Base-by-base conservation (phyloP, 92 coral and sea anemone species). In the Palythoa heliodiscus region DNA sequence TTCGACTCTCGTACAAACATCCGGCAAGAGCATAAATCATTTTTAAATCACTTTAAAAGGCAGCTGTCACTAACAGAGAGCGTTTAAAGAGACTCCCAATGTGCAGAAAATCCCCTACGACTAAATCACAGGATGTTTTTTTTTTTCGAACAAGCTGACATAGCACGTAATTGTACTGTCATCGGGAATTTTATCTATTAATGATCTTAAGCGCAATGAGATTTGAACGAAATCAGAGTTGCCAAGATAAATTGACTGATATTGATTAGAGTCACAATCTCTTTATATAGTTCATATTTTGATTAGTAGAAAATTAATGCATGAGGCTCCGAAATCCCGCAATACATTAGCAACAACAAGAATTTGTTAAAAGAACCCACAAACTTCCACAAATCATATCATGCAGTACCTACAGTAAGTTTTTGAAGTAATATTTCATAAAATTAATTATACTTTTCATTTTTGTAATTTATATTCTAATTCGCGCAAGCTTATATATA, bases 401-500 rank as follows among this genome's bases (percentile, higher is more conserved):
- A 80, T 47, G 7, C 3, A 66, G 74, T 14, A 12, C 15, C 12
- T 47, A n/a, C 29, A 80, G 60, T 47, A 35, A 16, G 53, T 66
- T 80, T 43, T 43, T 60, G 35, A 78, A 63, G 83, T 63, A 60
- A 61, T 78, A 38, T 17, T 78, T 66, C 73, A 64, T 80, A 48
- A 80, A 80, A 80, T 64, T 52, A 80, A 80, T 80, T 80, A 66
- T 4, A 48, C 13, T 23, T 80, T 80, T 80, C 52, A 80, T 64
- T 80, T 80, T 66, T 53, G 72, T 52, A 64, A 35, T 69, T 67
- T 11, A 69, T 69, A 69, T 69, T 23, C 43, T 39, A 80, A 80
- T 64, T 80, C 22, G 43, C 71, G 35, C 5, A 17, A 40, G 71
- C 63, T 66, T 80, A 66, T 43, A 43, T 43, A 43, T 3, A 35